Evolutionary conservation across 2,888 invertebrate genomes (phyloP), one percentile per base, ranked within the genome.

Genomic region (Hyposoter didymator): DNA sequence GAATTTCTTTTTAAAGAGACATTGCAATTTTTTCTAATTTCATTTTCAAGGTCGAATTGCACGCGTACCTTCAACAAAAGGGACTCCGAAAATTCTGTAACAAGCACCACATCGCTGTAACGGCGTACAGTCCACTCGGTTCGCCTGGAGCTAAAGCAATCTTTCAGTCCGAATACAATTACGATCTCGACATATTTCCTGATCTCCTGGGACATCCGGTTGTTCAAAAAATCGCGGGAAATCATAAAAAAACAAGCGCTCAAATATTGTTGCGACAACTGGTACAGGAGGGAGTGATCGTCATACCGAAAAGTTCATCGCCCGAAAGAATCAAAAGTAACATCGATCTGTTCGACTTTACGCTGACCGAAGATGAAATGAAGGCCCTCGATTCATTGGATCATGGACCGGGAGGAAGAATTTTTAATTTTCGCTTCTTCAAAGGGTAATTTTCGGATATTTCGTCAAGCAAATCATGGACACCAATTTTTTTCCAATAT

Each of bases 291-390:
- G 95, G 95, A 67, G 94, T 97, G 59, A 95, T 95, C 52, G 96
- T 97, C 10, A 97, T 98, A 90, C 97, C 97, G 39, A 98, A 98
- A 94, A 97, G 97, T 92, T 95, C 96, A 1, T 97, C 96, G 90
- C 95, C 96, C 0, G 93, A 95, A 12, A 95, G 97, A 90, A 95
- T 98, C 28, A 95, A 95, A 94, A 95, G 96, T 90, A 98, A 98
- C 90, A 95, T 96, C 79, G 94, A 96, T 76, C 94, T 97, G 84
- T 96, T 96, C 88, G 95, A 96, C 92, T 96, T 97, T 91, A 95
- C 95, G 88, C 90, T 97, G 81, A 91, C 94, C 0, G 90, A 94
- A 17, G 94, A 95, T 2, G 96, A 97, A 85, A 93, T 96, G 88
- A 92, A 95, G 78, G 90, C 91, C 32, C 90, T 97, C 73, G 94